phyloP scores from a whole-genome alignment of 2,888 invertebrate genomes.

The Corythucha ciliata region DNA sequence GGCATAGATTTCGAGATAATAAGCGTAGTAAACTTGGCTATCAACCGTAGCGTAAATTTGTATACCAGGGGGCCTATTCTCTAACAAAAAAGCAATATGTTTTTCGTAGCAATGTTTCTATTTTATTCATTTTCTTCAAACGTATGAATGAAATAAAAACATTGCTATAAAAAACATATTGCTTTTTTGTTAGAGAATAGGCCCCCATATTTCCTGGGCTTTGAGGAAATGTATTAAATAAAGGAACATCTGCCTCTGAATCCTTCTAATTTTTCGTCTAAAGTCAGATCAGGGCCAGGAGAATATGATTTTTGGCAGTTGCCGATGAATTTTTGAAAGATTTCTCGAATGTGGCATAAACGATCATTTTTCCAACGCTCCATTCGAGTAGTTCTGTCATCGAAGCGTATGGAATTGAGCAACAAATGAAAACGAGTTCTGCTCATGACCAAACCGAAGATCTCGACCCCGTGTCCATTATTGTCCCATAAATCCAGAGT shows the following conservation, averaged over 20 bases:
- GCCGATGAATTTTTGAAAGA: neutral
- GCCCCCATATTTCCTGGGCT: conserved; percentile 14
- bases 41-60: too few relatives aligned
- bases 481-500: conserved; percentile 8
- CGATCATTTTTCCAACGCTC: conserved; percentile 3
- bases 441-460: conserved; percentile 3
- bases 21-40: too few relatives aligned
- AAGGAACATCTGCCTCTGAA: conserved; percentile 8
- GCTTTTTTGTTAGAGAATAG: too few relatives aligned
- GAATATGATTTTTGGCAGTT: conserved; percentile 9
- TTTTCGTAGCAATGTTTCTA: too few relatives aligned
- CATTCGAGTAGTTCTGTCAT: neutral
- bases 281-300: neutral
- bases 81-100: too few relatives aligned
- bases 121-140: too few relatives aligned
- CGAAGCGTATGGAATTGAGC: neutral
- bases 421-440: conserved; percentile 2
- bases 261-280: conserved; percentile 14
- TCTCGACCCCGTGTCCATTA: neutral
- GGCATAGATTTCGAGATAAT: conserved; percentile 13
- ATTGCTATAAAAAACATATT: too few relatives aligned
- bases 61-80: too few relatives aligned
- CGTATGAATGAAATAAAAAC: too few relatives aligned
- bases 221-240: conserved; percentile 1
- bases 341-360: neutral